Conservation (phyloP, 1,140 invertebrate species). For the Brachystomella parvula region DNA sequence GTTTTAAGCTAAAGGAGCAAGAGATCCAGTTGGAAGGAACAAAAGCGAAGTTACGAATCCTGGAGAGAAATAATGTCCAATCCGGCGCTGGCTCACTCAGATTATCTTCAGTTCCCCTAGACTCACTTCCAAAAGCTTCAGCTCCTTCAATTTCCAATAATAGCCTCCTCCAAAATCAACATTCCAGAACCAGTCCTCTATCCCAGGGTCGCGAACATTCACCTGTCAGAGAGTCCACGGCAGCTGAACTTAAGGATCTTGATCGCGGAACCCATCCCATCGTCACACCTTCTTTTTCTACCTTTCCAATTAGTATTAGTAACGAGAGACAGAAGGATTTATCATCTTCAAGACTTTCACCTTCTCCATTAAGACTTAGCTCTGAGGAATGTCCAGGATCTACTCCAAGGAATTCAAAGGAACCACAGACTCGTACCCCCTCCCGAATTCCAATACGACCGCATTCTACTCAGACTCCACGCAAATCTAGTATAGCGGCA, state of each 20-base stretch:
- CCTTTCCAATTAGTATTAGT: not conserved
- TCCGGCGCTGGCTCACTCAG: not conserved
- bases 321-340: not conserved
- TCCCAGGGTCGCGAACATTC: not conserved
- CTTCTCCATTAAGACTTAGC: too few relatives aligned
- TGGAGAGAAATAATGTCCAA: conserved; percentile 20
- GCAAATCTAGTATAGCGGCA: not conserved
- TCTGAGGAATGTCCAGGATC: conserved; percentile 6
- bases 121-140: not conserved
- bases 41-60: conserved; percentile 32
- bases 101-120: not conserved
- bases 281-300: too few relatives aligned
- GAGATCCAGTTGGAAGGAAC: conserved; percentile 37
- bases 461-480: not conserved
- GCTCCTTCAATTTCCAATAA: not conserved
- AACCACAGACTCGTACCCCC: too few relatives aligned
- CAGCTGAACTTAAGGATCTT: too few relatives aligned
- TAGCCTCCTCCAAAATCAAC: not conserved
- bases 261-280: too few relatives aligned
- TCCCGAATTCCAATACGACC: conserved; percentile 4
- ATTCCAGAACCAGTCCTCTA: not conserved
- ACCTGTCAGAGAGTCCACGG: too few relatives aligned
- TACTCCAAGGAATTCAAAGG: conserved; percentile 11
- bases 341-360: not conserved
- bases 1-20: conserved; percentile 34